phyloP scores from a whole-genome alignment of 2,797 vertebrate genomes.

The Salarias fasciatus region DNA sequence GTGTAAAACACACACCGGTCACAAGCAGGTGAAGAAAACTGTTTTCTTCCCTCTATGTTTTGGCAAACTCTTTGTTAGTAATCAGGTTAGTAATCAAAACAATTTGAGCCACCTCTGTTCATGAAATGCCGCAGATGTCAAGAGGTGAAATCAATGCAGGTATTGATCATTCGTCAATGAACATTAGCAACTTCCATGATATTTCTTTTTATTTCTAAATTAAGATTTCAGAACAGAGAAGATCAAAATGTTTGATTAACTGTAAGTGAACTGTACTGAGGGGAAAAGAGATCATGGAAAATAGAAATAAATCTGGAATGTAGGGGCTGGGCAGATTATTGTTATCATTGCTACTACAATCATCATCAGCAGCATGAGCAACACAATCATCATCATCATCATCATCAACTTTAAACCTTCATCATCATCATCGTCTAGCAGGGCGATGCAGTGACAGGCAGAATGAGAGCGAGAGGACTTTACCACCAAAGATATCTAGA shows the following conservation, averaged over 20 bases:
- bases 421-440: constrained; percentile 66
- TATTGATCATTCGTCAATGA: too few relatives aligned
- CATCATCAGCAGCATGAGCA: constrained; percentile 41
- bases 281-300: constrained; percentile 50
- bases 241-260: constrained; percentile 70
- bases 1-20: constrained; percentile 26
- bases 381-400: constrained; percentile 39
- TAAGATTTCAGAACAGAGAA: constrained; percentile 36
- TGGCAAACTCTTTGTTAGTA: constrained; percentile 54
- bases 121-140: not conserved
- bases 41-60: constrained; percentile 44
- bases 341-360: constrained; percentile 43
- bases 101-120: constrained; percentile 64
- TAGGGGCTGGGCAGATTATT: constrained; percentile 58
- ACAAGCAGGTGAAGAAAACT: constrained; percentile 58
- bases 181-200: too few relatives aligned
- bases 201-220: not conserved
- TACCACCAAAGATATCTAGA: constrained; percentile 99
- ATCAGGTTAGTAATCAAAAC: constrained; percentile 59
- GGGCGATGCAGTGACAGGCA: constrained; percentile 68
- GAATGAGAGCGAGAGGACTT: constrained; percentile 79
- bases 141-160: not conserved
- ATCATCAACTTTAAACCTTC: constrained; percentile 34
- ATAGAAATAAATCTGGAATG: constrained; percentile 65
- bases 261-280: constrained; percentile 39